Percentiles rank a stretch among this genome's conserved stretches.
phyloP scores from a whole-genome alignment of 2,113 vertebrate genomes.

The Pipra filicauda region DNA sequence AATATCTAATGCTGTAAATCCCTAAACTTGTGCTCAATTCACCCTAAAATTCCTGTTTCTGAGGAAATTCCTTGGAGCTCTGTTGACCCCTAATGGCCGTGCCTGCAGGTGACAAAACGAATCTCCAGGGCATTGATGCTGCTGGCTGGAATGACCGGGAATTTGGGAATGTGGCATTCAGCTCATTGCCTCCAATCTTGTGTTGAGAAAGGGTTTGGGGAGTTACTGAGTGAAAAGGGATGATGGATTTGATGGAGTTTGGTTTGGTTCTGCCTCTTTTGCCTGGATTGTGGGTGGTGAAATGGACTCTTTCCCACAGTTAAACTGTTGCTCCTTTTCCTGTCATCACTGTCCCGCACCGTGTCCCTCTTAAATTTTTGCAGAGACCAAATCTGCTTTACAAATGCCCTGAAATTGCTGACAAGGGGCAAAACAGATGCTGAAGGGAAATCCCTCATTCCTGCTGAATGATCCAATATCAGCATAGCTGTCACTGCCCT shows the following conservation, averaged over 20 bases:
- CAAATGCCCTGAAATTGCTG: background rate
- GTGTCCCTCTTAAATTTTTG: background rate
- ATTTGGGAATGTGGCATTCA: background rate
- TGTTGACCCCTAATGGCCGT: background rate
- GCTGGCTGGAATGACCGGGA: background rate
- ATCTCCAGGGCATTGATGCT: background rate
- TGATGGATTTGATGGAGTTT: background rate
- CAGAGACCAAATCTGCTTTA: background rate
- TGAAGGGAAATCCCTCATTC: background rate
- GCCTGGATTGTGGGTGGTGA: background rate
- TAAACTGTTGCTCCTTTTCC: background rate
- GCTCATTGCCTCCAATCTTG: background rate
- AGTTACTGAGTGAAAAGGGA: background rate
- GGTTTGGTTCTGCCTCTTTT: background rate
- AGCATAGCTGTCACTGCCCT: background rate
- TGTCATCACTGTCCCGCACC: background rate
- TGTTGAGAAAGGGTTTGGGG: background rate
- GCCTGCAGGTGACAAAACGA: background rate
- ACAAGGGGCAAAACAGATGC: background rate
- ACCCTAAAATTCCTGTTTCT: background rate
- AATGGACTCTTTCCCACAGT: background rate
- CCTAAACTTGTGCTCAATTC: background rate
- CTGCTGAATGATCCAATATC: background rate
- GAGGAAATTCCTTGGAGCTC: background rate
- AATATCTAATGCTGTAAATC: background rate